A percentile compares a stretch with the other conserved stretches of the same genome.
Conservation (phyloP, 2,888 invertebrate genomes). For the Herminia tarsipennalis region DNA sequence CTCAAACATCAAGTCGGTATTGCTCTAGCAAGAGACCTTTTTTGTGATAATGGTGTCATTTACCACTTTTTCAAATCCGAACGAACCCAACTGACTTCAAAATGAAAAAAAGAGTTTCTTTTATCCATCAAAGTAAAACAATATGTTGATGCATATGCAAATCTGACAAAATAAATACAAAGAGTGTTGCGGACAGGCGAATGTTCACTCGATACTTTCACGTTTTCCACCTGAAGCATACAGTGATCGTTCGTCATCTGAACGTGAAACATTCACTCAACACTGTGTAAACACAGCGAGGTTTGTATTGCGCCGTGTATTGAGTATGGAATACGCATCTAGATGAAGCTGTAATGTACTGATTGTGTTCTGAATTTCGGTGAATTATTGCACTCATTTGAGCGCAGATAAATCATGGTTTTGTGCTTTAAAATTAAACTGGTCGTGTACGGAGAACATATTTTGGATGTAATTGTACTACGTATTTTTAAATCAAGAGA, state of each 20-base stretch:
- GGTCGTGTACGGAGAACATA: background rate
- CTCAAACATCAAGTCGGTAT: no score
- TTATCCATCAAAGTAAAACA: background rate
- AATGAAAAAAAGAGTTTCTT: no score
- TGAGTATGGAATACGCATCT: background rate
- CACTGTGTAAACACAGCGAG: conserved; percentile 21
- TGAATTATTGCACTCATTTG: conserved; percentile 40
- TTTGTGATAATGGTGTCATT: no score
- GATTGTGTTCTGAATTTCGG: conserved; percentile 25
- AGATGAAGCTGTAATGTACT: conserved; percentile 31
- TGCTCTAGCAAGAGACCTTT: no score
- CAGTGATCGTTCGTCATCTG: conserved; percentile 10
- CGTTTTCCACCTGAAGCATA: conserved; percentile 28
- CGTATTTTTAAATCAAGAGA: background rate
- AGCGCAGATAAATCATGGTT: conserved; percentile 27
- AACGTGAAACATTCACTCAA: conserved; percentile 16
- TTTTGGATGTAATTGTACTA: background rate
- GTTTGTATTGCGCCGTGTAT: conserved; percentile 1
- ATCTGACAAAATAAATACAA: conserved; percentile 29
- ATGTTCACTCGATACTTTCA: conserved; percentile 5
- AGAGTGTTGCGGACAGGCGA: conserved; percentile 14
- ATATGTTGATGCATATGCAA: conserved; percentile 5
- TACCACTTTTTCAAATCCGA: no score
- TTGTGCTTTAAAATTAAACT: conserved; percentile 5
- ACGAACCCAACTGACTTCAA: no score